Evolutionary conservation across 2,797 vertebrate genomes (phyloP).

Genomic region (Telmatherina bonti): DNA sequence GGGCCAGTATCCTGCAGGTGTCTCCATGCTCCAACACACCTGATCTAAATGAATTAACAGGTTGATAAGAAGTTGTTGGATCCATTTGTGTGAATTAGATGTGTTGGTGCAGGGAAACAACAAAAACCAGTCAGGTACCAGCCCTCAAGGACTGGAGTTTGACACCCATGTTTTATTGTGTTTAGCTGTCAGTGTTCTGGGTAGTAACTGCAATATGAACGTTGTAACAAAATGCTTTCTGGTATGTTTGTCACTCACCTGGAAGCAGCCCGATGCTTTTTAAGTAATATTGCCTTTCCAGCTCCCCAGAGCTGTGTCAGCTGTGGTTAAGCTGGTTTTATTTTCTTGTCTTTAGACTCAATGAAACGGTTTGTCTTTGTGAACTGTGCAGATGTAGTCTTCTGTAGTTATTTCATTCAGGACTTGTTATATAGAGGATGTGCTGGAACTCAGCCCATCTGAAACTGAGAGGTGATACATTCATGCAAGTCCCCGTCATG

Average conservation of each 20-base stretch:
- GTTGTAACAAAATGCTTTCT: background rate
- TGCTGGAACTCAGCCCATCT: background rate
- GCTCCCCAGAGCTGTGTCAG: background rate
- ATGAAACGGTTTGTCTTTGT: constrained; percentile 28
- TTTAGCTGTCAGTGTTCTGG: too few relatives aligned
- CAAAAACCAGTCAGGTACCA: too few relatives aligned
- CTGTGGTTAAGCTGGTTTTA: constrained; percentile 22
- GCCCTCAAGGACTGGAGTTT: too few relatives aligned
- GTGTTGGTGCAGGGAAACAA: too few relatives aligned
- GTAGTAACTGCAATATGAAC: background rate
- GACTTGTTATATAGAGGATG: constrained; percentile 5
- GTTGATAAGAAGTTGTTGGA: too few relatives aligned
- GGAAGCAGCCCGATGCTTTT: background rate
- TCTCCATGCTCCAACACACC: too few relatives aligned
- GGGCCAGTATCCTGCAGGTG: too few relatives aligned
- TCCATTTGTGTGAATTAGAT: too few relatives aligned
- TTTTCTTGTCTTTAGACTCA: constrained; percentile 43
- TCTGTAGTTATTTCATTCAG: constrained; percentile 29
- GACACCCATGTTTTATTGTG: too few relatives aligned
- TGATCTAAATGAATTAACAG: too few relatives aligned
- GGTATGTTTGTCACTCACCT: background rate
- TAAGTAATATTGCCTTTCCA: background rate
- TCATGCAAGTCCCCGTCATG: background rate
- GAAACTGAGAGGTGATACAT: background rate
- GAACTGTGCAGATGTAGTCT: background rate